These are phyloP conservation scores for Odontomyia ornata DNA, from an alignment of 2,888 invertebrate species.

Conservation along the genomic window DNA sequence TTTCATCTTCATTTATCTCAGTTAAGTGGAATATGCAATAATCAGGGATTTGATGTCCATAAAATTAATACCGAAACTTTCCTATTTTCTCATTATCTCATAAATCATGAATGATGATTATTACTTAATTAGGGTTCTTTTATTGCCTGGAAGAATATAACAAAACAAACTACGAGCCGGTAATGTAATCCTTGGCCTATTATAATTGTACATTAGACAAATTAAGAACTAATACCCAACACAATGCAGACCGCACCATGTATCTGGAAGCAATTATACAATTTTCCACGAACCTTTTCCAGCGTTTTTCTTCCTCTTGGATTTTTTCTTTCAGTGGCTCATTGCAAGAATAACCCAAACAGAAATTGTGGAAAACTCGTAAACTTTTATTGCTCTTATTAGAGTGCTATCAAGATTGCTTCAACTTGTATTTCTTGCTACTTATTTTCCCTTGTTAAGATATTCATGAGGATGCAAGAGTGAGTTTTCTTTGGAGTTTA, in stretches of 20 bases:
- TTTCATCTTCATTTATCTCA: no score
- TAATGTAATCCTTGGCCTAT: background rate
- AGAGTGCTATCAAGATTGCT: slow-evolving; percentile 31
- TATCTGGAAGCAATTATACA: background rate
- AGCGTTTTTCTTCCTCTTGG: no score
- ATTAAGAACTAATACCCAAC: background rate
- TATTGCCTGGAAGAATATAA: no score
- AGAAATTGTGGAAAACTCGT: slow-evolving; percentile 21
- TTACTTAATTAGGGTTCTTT: no score
- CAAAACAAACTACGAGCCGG: background rate
- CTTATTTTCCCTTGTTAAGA: slow-evolving; percentile 8
- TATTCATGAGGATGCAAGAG: slow-evolving; percentile 18
- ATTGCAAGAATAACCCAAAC: background rate
- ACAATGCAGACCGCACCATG: background rate
- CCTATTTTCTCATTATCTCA: no score
- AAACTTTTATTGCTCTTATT: slow-evolving; percentile 35
- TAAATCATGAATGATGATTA: no score
- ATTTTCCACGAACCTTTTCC: background rate
- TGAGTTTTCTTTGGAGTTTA: background rate
- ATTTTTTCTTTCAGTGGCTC: background rate
- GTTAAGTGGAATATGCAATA: no score
- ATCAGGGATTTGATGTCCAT: no score
- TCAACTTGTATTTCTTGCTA: slow-evolving; percentile 13
- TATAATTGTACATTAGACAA: slow-evolving; percentile 7
- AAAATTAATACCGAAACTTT: no score